Percentiles rank a stretch among this genome's conserved stretches.
phyloP scores from a whole-genome alignment of 2,888 invertebrate genomes.

The Pycnomerus fuliginosus region DNA sequence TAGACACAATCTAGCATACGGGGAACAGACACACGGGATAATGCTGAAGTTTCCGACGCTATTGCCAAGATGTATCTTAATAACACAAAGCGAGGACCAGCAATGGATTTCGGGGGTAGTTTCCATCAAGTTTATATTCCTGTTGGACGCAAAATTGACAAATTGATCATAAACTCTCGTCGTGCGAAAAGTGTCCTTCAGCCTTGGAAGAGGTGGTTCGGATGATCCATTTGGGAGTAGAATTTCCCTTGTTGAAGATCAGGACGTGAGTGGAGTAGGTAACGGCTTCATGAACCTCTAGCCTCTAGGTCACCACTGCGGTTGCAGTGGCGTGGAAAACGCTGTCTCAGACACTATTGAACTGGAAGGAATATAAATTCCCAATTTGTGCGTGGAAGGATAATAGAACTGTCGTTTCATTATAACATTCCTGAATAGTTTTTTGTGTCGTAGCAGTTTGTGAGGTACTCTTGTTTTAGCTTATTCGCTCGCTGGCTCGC shows the following conservation, averaged over 20 bases:
- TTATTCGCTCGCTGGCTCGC: no score
- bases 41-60: no score
- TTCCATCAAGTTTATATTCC: slow-evolving; percentile 9
- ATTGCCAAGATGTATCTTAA: no score
- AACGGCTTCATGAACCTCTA: slow-evolving; percentile 13
- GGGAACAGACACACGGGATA: no score
- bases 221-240: slow-evolving; percentile 19
- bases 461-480: no score
- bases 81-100: no score
- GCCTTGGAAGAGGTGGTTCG: slow-evolving; percentile 10
- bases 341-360: slow-evolving; percentile 8
- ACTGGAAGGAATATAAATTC: slow-evolving; percentile 12
- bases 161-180: slow-evolving; percentile 13
- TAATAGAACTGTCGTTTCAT: slow-evolving; percentile 5
- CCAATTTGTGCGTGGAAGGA: no score
- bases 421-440: no score
- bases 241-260: slow-evolving; percentile 19
- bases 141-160: slow-evolving; percentile 13
- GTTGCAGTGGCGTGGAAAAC: slow-evolving; percentile 8
- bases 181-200: slow-evolving; percentile 9
- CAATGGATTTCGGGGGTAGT: no score
- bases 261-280: slow-evolving; percentile 17
- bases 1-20: slow-evolving; percentile 2
- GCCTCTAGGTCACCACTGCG: slow-evolving; percentile 14
- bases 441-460: no score